A percentile compares a stretch with the other conserved stretches of the same genome.
phyloP scores from a whole-genome alignment of 2,888 invertebrate genomes.

The Drosophila imparisetae region DNA sequence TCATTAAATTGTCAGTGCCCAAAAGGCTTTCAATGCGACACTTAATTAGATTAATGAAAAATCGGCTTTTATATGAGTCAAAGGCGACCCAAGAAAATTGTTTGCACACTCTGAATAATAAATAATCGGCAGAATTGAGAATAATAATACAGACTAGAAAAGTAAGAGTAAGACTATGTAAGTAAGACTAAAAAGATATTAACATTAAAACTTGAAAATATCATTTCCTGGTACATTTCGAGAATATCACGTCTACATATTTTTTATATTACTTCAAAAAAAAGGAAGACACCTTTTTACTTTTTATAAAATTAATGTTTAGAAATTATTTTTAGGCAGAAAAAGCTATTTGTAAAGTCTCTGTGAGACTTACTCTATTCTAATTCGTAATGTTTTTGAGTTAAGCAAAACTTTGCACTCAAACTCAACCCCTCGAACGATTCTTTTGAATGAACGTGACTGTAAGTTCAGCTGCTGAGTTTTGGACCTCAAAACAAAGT shows the following conservation, averaged over 20 bases:
- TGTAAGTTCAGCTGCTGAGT: background rate
- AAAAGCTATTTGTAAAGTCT: background rate
- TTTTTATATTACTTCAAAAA: background rate
- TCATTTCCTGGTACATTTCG: background rate
- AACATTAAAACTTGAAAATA: background rate
- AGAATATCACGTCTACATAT: background rate
- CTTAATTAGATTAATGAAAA: slow-evolving; percentile 69
- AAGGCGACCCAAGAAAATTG: slow-evolving; percentile 36
- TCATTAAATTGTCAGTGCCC: slow-evolving; percentile 51
- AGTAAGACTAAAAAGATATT: background rate
- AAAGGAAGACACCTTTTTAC: background rate
- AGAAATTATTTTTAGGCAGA: background rate
- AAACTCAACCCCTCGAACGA: background rate
- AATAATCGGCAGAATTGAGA: background rate
- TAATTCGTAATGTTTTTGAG: background rate
- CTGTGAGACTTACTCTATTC: background rate
- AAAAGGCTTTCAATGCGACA: slow-evolving; percentile 48
- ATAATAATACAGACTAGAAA: background rate
- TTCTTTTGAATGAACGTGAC: slow-evolving; percentile 6
- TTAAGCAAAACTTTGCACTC: slow-evolving; percentile 1
- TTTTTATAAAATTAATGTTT: background rate
- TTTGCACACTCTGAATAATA: background rate
- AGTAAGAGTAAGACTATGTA: too few species aligned
- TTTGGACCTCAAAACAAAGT: slow-evolving; percentile 33
- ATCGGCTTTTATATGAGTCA: slow-evolving; percentile 44